Conservation (phyloP, 2,113 vertebrate genomes). For the Oophaga pumilio region DNA sequence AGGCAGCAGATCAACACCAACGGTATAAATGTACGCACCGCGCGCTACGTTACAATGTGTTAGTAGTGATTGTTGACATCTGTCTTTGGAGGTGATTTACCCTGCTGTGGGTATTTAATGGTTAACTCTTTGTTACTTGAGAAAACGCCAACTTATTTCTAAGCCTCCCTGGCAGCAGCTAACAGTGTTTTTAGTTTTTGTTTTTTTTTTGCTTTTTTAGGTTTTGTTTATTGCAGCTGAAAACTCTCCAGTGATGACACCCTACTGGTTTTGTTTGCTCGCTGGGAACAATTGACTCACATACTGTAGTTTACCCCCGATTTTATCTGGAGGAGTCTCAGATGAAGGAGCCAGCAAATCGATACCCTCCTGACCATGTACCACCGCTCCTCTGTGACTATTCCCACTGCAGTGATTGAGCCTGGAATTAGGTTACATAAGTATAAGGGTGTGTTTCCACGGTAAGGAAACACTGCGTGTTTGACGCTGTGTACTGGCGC, state of each 20-base stretch:
- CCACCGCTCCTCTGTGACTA: not conserved
- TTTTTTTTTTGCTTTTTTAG: not conserved
- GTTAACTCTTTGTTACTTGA: slow-evolving; percentile 39
- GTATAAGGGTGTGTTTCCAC: too few species aligned
- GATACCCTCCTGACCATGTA: slow-evolving; percentile 77
- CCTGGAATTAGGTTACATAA: not conserved
- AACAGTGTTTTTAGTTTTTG: slow-evolving; percentile 6
- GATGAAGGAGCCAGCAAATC: slow-evolving; percentile 79
- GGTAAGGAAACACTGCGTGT: too few species aligned
- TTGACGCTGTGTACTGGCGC: too few species aligned
- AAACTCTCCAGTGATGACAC: slow-evolving; percentile 66
- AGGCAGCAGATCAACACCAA: not conserved
- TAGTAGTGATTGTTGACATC: slow-evolving; percentile 8
- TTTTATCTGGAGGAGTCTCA: slow-evolving; percentile 78
- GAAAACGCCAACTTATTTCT: slow-evolving; percentile 5
- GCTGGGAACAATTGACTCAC: slow-evolving; percentile 74
- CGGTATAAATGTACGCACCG: not conserved
- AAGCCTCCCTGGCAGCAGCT: slow-evolving; percentile 15
- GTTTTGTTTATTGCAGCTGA: slow-evolving; percentile 45
- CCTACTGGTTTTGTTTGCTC: slow-evolving; percentile 72
- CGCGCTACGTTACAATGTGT: slow-evolving; percentile 4
- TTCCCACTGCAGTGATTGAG: not conserved
- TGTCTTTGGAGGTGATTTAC: slow-evolving; percentile 22
- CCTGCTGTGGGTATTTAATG: slow-evolving; percentile 29
- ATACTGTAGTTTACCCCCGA: slow-evolving; percentile 72